Evolutionary conservation across 2,888 invertebrate species (phyloP).

Genomic region (Lycia hirtaria): DNA sequence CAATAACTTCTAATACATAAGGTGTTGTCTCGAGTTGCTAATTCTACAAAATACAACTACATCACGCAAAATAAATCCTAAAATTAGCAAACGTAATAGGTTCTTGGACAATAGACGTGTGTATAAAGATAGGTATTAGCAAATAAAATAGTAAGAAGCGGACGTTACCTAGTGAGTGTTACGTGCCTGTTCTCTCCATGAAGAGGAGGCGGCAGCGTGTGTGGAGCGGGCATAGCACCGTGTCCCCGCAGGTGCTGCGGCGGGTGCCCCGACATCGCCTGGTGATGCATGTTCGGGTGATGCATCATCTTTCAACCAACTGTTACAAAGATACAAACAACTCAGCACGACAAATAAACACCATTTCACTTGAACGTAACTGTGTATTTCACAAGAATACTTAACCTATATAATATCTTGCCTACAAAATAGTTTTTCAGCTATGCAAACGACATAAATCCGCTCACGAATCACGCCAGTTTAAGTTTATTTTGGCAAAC

Average conservation of each 20-base stretch:
- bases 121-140: conserved; percentile 36
- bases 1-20: neutral
- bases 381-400: conserved; percentile 62
- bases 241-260: conserved; percentile 79
- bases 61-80: conserved; percentile 3
- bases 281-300: conserved; percentile 86
- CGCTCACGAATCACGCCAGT: conserved; percentile 70
- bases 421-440: conserved; percentile 56
- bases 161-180: conserved; percentile 80
- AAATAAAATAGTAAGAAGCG: conserved; percentile 69
- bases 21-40: conserved; percentile 1
- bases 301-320: conserved; percentile 82
- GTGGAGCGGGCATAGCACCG: conserved; percentile 82
- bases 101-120: neutral
- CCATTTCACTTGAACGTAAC: conserved; percentile 54
- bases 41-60: neutral
- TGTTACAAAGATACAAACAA: conserved; percentile 71
- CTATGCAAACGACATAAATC: conserved; percentile 72
- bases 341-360: conserved; percentile 69
- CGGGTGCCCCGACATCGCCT: conserved; percentile 82
- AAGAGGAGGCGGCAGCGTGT: conserved; percentile 88
- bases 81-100: neutral
- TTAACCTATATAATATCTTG: conserved; percentile 69
- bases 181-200: conserved; percentile 87
- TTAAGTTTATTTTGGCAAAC: conserved; percentile 88